Base-by-base conservation (phyloP, 2,797 vertebrate genomes). In the Manis crassicaudata region DNA sequence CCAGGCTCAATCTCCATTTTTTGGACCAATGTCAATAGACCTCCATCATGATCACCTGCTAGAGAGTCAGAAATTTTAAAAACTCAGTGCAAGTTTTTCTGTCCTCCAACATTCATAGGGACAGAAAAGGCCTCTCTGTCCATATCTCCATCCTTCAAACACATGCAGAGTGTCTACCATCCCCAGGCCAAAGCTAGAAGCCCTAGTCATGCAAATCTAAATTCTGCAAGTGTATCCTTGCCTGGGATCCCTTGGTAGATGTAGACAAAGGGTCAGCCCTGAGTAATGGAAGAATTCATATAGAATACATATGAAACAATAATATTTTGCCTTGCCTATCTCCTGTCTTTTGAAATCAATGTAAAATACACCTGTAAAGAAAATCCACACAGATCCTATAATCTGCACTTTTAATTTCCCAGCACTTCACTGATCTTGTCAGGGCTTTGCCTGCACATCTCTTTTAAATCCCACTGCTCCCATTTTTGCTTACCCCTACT, bases 381-480 rank as follows among this genome's bases (percentile, higher is more conserved):
- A 90, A 17, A 73, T 88, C 16, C 43, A 13, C 65, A 21, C 43
- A 80, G 13, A 58, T 25, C 1, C 37, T 29, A 62, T 73, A 67
- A 82, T 63, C 82, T 73, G 50, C 23, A 40, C 35, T 73, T 21
- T 43, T 79, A 35, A 80, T 56, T 95, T 90, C 50, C n/a, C 60
- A 90, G 29, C 16, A 29, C 40, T 68, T 90, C 63, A 32, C 16
- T 3, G 25, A 65, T 46, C 29, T 85, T 85, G 52, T 90, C 65
- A 65, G 29, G 70, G 90, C 32, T 80, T 84, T 32, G 60, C 58
- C 52, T 67, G 40, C 37, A 35, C 11, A 35, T 65, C 54, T 92
- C 73, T 67, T 87, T 95, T 70, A 83, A 96, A 94, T 80, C 16
- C 29, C 62, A 94, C 63, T 89, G 54, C 37, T 93, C 85, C 16